These are phyloP conservation scores for Drosophila fungiperda DNA, from an alignment of 2,888 invertebrate species.

Conservation along the genomic window DNA sequence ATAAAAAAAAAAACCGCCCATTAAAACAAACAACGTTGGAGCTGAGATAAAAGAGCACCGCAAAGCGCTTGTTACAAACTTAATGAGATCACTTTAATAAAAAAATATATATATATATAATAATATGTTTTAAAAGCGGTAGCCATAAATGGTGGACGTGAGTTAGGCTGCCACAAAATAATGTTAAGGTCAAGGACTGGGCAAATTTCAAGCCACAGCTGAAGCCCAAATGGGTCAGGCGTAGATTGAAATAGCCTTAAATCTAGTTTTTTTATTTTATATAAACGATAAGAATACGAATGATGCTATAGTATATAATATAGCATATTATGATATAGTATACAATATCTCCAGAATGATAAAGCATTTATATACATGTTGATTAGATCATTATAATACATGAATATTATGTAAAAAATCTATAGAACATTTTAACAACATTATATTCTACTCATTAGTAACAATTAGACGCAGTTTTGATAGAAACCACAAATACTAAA, in stretches of 20 bases:
- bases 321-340: neutral
- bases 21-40: slow-evolving; percentile 29
- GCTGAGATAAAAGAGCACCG: slow-evolving; percentile 51
- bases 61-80: slow-evolving; percentile 47
- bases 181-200: slow-evolving; percentile 69
- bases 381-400: neutral
- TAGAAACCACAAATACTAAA: neutral
- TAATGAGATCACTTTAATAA: slow-evolving; percentile 62
- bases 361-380: neutral
- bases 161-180: slow-evolving; percentile 17
- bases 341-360: neutral
- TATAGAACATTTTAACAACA: neutral
- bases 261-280: slow-evolving; percentile 6
- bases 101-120: slow-evolving; percentile 18
- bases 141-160: slow-evolving; percentile 57
- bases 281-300: neutral
- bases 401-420: neutral
- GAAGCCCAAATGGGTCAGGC: slow-evolving; percentile 58
- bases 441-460: neutral
- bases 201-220: slow-evolving; percentile 25
- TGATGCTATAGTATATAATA: neutral
- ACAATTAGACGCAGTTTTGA: neutral
- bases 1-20: slow-evolving; percentile 28
- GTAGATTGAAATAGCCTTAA: slow-evolving; percentile 36
- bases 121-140: slow-evolving; percentile 57